A percentile compares a stretch with the other conserved stretches of the same genome.
phyloP scores from a whole-genome alignment of 2,113 vertebrate species.

The Pygoscelis antarcticus region DNA sequence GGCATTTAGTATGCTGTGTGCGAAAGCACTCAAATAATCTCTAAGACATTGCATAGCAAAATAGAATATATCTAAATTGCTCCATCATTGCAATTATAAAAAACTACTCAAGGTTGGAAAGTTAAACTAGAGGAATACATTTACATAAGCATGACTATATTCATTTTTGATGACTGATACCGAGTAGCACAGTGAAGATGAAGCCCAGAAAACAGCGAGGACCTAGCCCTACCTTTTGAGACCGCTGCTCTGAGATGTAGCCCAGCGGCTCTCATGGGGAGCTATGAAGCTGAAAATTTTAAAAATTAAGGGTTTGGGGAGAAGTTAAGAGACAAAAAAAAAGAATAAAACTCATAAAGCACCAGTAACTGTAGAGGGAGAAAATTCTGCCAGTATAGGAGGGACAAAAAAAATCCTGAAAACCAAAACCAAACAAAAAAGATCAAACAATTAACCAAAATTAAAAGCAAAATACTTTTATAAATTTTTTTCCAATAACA shows the following conservation, averaged over 20 bases:
- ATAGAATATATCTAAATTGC: not conserved
- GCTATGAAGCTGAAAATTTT: not conserved
- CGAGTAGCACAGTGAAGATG: not conserved
- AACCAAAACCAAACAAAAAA: not conserved
- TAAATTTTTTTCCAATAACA: not conserved
- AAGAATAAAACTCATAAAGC: not conserved
- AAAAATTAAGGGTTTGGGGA: not conserved
- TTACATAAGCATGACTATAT: not conserved
- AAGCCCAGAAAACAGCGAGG: not conserved
- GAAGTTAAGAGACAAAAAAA: not conserved
- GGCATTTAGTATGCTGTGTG: not conserved
- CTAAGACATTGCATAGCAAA: not conserved
- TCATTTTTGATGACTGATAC: not conserved
- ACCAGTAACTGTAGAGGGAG: not conserved
- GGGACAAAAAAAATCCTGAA: not conserved
- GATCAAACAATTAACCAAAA: not conserved
- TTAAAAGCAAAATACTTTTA: not conserved
- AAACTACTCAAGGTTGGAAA: not conserved
- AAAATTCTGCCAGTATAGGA: not conserved
- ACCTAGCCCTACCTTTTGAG: not conserved
- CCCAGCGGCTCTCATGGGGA: not conserved
- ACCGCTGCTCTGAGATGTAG: not conserved
- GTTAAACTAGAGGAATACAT: not conserved
- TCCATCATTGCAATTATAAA: not conserved
- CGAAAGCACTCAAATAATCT: not conserved